Conservation (phyloP, 1,140 invertebrate species). For the Zaprionus lachaisei region DNA sequence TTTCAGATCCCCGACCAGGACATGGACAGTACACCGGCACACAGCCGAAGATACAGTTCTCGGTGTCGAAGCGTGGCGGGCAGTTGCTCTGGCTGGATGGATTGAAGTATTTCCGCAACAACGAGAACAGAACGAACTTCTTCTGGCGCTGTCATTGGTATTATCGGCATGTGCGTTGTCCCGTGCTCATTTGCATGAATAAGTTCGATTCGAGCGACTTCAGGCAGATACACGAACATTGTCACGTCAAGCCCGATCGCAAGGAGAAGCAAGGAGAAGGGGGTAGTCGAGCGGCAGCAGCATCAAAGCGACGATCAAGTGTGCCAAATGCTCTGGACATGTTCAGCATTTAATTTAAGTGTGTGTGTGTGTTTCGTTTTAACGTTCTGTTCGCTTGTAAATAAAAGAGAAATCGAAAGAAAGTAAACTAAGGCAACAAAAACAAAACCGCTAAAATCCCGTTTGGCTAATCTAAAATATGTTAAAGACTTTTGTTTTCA, state of each 20-base stretch:
- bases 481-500: slow-evolving; percentile 12
- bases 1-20: slow-evolving; percentile 32
- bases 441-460: slow-evolving; percentile 1
- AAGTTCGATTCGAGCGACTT: slow-evolving; percentile 74
- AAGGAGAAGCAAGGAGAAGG: slow-evolving; percentile 32
- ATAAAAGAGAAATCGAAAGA: slow-evolving; percentile 51
- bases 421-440: slow-evolving; percentile 3
- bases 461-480: slow-evolving; percentile 36
- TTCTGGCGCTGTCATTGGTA: slow-evolving; percentile 84
- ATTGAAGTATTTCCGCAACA: slow-evolving; percentile 79
- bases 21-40: slow-evolving; percentile 66
- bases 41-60: slow-evolving; percentile 79
- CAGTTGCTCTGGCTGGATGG: slow-evolving; percentile 80
- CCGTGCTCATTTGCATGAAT: slow-evolving; percentile 82
- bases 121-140: slow-evolving; percentile 78
- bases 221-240: slow-evolving; percentile 79
- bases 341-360: slow-evolving; percentile 67
- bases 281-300: not conserved
- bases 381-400: slow-evolving; percentile 39
- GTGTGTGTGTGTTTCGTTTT: slow-evolving; percentile 17
- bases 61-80: slow-evolving; percentile 75
- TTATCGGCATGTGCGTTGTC: slow-evolving; percentile 76
- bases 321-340: slow-evolving; percentile 46
- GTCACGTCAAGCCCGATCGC: slow-evolving; percentile 61
- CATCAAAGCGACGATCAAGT: slow-evolving; percentile 5